Base-by-base conservation (phyloP, 2,113 vertebrate species). In the Hylia prasina region DNA sequence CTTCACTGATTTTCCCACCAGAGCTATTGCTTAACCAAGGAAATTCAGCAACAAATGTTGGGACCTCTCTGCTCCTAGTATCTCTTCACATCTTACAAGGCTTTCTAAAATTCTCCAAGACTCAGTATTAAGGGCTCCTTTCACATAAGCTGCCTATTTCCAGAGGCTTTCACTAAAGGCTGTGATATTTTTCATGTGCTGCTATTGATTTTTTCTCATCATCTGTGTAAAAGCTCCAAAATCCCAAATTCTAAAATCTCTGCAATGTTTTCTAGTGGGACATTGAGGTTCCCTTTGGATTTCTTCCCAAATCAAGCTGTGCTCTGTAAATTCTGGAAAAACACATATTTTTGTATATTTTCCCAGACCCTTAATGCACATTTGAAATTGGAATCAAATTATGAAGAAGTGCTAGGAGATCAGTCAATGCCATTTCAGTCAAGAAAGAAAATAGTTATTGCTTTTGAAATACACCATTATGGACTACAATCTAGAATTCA, bases 1-100 rank as follows among this genome's bases (percentile, higher is more conserved):
- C 68, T 75, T 73, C 3, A 44, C 17, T 9, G 16, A 7, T 61
- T 54, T 72, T 83, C 60, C 47, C 82, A 47, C 24, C 16, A 48
- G 66, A 79, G 68, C 6, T 72, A 13, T 20, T 82, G 53, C 39
- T 73, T 56, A 68, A 69, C 22, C 7, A 6, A 88, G 68, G 35
- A 86, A 64, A 0, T 0, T 42, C 6, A 4, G 31, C 1, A 0
- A 31, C 54, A 53, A 2, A 80, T 80, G 30, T 5, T 88, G 64
- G 48, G 44, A 81, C 42, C n/a, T 89, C 33, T 87, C 47, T 79
- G 35, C 15, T 23, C 6, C 16, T 57, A 21, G 5, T 47, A 64
- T 37, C n/a, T 57, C 22, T 75, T 48, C 80, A 30, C 1, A 0
- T 79, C 70, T 93, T n/a, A 82, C 30, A 66, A 60, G 25, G 39